A percentile compares a stretch with the other conserved stretches of the same genome.
Conservation (phyloP, 2,888 invertebrate species). For the Morpho deidamia region DNA sequence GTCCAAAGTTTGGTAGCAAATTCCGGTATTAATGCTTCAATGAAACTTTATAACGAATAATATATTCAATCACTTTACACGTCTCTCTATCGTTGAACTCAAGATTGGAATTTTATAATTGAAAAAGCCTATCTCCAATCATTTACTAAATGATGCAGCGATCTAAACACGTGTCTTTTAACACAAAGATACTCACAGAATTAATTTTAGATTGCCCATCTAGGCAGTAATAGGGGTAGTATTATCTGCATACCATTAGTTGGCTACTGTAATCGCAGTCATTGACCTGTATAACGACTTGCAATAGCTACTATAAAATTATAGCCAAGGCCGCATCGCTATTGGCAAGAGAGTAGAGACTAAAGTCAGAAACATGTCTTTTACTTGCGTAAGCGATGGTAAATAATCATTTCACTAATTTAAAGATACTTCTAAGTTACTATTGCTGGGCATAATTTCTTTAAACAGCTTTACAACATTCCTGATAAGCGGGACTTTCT, state of each 20-base stretch:
- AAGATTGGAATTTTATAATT: constrained; percentile 10
- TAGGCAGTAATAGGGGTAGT: constrained; percentile 13
- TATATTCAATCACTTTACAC: background rate
- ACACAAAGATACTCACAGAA: constrained; percentile 2
- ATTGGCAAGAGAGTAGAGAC: background rate
- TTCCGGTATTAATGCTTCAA: background rate
- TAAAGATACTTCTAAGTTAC: too few relatives aligned
- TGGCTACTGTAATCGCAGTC: constrained; percentile 20
- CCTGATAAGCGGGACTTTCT: too few relatives aligned
- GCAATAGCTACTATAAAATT: constrained; percentile 25
- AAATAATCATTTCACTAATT: background rate
- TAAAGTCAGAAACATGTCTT: background rate
- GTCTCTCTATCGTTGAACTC: background rate
- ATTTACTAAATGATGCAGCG: constrained; percentile 8
- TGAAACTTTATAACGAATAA: background rate
- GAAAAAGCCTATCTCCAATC: constrained; percentile 7
- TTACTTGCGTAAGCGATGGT: background rate
- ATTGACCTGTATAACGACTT: constrained; percentile 36
- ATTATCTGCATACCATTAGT: constrained; percentile 19
- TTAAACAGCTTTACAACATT: too few relatives aligned
- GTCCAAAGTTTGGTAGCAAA: too few relatives aligned
- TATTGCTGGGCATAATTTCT: too few relatives aligned
- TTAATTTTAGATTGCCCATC: constrained; percentile 9
- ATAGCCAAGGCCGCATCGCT: background rate
- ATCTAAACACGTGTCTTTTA: constrained; percentile 10